phyloP scores from a whole-genome alignment of 1,140 invertebrate species.

The Agraylea sexmaculata region DNA sequence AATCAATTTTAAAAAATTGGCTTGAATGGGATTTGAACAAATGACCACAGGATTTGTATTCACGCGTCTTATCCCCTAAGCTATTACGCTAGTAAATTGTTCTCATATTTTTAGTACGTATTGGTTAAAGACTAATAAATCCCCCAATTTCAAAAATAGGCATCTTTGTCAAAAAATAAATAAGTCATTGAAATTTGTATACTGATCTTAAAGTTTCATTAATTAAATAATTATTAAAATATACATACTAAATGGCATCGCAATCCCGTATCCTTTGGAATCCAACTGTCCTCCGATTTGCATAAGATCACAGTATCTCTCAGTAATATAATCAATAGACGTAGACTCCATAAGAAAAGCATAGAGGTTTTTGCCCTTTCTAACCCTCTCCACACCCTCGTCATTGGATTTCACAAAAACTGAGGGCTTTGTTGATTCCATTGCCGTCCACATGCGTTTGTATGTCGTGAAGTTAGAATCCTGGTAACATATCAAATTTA shows the following conservation, averaged over 20 bases:
- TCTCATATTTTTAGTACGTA: no score
- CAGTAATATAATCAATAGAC: constrained; percentile 80
- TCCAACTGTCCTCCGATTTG: constrained; percentile 85
- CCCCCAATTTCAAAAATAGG: no score
- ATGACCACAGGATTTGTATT: no score
- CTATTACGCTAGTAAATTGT: no score
- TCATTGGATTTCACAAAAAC: constrained; percentile 63
- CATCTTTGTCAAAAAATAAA: no score
- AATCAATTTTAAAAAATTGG: no score
- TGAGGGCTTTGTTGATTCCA: constrained; percentile 56
- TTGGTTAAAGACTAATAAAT: no score
- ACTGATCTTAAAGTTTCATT: constrained; percentile 1
- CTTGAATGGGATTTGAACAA: no score
- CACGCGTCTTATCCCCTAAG: no score
- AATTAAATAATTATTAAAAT: not conserved
- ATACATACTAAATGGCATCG: constrained; percentile 48
- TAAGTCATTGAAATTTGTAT: not conserved
- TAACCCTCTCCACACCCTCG: constrained; percentile 72
- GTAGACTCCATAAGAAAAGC: constrained; percentile 93
- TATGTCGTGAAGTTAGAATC: constrained; percentile 24
- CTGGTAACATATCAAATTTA: constrained; percentile 7
- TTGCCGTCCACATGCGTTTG: constrained; percentile 56
- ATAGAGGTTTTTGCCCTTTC: constrained; percentile 54
- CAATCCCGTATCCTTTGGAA: constrained; percentile 73
- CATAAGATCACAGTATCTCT: constrained; percentile 85